Base-by-base conservation (phyloP, 2,888 invertebrate species). In the Eilema griseolum region DNA sequence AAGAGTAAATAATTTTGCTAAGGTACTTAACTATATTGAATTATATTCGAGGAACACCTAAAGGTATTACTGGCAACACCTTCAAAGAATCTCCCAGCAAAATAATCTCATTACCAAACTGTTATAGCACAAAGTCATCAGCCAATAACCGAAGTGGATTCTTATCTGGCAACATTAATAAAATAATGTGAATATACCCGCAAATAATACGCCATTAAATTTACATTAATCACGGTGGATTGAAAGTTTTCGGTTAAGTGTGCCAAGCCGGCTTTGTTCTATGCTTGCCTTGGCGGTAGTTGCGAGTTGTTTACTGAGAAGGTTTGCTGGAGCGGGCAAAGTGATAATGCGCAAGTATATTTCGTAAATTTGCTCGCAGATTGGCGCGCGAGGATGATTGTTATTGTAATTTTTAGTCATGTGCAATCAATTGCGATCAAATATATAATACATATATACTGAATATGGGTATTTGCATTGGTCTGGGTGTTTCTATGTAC, bases 181-280 rank as follows among this genome's bases (percentile, higher is more conserved):
- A 81, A 82, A 82, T 82, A 83, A 82, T 79, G 69, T 76, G 72
- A 72, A 78, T 76, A 66, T 79, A 72, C 67, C 71, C 72, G 73
- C 76, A 73, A 83, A 86, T 84, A 85, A 83, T 82, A 75, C 28
- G 81, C 85, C 88, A 87, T 88, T 86, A 88, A 86, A 81, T 77
- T 78, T 70, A 75, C 87, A 88, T 88, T 86, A 87, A 88, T 88
- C 88, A 87, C 61, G 46, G 66, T 72, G 78, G 80, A 74, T 77
- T 71, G 76, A 79, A 84, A 84, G 81, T 81, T 81, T 75, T 46
- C 52, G 79, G 74, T 28, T 75, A 83, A 80, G 80, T 72, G 81
- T 75, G 76, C 75, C 75, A 82, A 84, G 77, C 80, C 31, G 68
- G 64, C 26, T 74, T 75, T 75, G 75, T 77, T 77, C 56, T 8